phyloP scores from a whole-genome alignment of 2,113 vertebrate genomes.

The Geococcyx californianus region DNA sequence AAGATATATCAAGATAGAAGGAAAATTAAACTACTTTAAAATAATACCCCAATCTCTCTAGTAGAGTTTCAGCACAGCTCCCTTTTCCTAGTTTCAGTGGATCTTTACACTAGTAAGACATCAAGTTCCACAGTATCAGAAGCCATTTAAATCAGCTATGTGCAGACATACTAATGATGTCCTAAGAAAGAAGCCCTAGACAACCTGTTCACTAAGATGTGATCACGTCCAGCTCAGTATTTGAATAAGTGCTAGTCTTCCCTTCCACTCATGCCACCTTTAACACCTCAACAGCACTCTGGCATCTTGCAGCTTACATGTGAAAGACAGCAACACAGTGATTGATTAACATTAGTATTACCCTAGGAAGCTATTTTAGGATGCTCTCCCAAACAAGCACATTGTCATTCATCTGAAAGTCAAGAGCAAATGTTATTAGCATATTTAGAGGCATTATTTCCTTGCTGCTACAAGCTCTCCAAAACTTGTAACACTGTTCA shows the following conservation, averaged over 20 bases:
- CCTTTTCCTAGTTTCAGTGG: not conserved
- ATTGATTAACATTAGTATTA: conserved; percentile 2
- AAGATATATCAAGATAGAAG: not conserved
- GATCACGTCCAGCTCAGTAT: not conserved
- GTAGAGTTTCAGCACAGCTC: not conserved
- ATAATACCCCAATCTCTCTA: not conserved
- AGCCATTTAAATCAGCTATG: not conserved
- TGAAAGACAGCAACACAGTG: not conserved
- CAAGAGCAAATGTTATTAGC: conserved; percentile 6
- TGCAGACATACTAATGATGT: not conserved
- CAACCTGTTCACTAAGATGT: not conserved
- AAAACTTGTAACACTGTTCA: not conserved
- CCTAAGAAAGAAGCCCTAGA: not conserved
- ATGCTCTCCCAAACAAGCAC: not conserved
- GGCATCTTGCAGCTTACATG: not conserved
- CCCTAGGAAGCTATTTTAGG: not conserved
- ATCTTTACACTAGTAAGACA: not conserved
- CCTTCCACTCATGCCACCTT: not conserved
- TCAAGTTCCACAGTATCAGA: not conserved
- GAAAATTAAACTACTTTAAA: not conserved
- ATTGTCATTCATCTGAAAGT: not conserved
- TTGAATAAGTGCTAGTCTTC: not conserved
- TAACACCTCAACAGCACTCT: not conserved
- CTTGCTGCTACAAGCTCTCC: not conserved
- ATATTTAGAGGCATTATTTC: not conserved